Evolutionary conservation across 2,113 vertebrate genomes (phyloP).

Genomic region (Spea bombifrons): DNA sequence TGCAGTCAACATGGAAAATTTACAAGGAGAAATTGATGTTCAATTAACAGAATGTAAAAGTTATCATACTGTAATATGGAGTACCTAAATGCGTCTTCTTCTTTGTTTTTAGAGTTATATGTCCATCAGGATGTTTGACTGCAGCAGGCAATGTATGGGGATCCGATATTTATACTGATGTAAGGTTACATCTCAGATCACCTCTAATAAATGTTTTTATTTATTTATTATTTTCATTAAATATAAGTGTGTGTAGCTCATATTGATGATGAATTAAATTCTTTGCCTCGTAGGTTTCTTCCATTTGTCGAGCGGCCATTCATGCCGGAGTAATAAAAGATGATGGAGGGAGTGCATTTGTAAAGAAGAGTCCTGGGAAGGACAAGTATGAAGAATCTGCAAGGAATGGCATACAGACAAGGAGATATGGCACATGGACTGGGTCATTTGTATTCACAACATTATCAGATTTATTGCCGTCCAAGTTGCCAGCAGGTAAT

Average conservation of each 20-base stretch:
- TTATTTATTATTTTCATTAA: no score
- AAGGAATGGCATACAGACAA: conserved; percentile 14
- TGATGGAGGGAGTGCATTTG: neutral
- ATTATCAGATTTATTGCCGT: neutral
- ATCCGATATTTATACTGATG: conserved; percentile 17
- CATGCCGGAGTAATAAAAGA: conserved; percentile 11
- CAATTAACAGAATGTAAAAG: no score
- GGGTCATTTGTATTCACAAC: conserved; percentile 17
- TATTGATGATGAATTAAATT: neutral
- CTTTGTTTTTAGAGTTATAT: neutral
- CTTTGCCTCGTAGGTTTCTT: neutral
- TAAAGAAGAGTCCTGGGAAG: conserved; percentile 14
- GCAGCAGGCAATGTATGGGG: neutral
- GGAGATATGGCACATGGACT: neutral
- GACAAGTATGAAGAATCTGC: conserved; percentile 2
- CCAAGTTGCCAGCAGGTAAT: conserved; percentile 3
- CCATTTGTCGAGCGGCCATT: conserved; percentile 11
- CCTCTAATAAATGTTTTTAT: no score
- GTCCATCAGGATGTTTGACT: conserved; percentile 8
- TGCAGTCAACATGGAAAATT: no score
- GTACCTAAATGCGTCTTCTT: neutral
- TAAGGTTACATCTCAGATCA: neutral
- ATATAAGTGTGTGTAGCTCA: no score
- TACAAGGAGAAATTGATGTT: no score
- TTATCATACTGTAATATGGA: no score